phyloP scores from a whole-genome alignment of 2,888 invertebrate genomes.

The Troides oblongomaculatus region DNA sequence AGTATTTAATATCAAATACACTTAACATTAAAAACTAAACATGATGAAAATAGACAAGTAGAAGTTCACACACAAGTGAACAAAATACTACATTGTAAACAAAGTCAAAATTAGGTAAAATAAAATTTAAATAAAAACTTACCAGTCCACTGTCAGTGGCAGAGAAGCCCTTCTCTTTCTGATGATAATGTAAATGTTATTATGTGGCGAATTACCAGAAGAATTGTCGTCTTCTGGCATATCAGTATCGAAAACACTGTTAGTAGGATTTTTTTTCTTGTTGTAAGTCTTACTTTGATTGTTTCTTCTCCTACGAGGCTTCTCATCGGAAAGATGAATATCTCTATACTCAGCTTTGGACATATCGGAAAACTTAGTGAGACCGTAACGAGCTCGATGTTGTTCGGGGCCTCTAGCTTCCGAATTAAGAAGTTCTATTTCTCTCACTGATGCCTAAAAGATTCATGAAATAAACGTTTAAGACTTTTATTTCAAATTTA shows the following conservation, averaged over 20 bases:
- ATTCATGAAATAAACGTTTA: constrained; percentile 15
- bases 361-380: constrained; percentile 82
- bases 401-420: constrained; percentile 58
- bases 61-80: neutral
- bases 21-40: neutral
- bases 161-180: constrained; percentile 58
- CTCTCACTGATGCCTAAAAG: constrained; percentile 66
- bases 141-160: constrained; percentile 80
- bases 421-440: constrained; percentile 72
- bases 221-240: constrained; percentile 11
- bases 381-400: constrained; percentile 76
- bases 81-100: neutral
- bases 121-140: constrained; percentile 40
- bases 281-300: constrained; percentile 36
- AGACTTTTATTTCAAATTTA: neutral
- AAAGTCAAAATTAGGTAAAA: neutral
- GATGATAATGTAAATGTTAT: constrained; percentile 43
- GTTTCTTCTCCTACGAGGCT: constrained; percentile 34
- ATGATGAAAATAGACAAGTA: neutral
- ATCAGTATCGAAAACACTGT: constrained; percentile 14
- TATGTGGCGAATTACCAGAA: constrained; percentile 39
- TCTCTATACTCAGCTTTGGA: constrained; percentile 80
- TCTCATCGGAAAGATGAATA: constrained; percentile 68
- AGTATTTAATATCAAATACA: neutral
- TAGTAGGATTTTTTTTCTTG: constrained; percentile 28